Base-by-base conservation (phyloP, 2,113 vertebrate genomes). In the Boulengeromyrus knoepffleri region DNA sequence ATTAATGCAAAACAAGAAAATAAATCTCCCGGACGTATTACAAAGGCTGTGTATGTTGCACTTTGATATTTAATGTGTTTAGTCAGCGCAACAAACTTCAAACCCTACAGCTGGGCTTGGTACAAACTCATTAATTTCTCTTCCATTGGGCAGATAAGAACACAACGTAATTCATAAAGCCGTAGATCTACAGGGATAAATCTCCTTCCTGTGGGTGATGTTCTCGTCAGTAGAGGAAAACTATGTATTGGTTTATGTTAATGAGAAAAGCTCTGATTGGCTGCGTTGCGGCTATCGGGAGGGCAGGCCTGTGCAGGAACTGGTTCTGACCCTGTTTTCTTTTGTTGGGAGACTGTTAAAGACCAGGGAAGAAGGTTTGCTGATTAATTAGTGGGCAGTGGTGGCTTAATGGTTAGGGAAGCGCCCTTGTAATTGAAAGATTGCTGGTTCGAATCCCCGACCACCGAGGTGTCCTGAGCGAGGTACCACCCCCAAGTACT, bases 1-100 rank as follows among this genome's bases (percentile, higher is more conserved):
- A 47, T 47, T 47, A 85, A 87, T 87, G 85, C 85, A 50, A 53
- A 50, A 50, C 15, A 31, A 53, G 85, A 53, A 36, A 52, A 31
- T 50, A 87, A 50, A 87, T 87, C 27, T 87, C 46, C 49, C 49
- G 12, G 12, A 52, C 27, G 19, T 53, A n/a, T 87, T 87, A 87
- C 49, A 87, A 87, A 87, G 49, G 31, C 85, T 47, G 45, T 87
- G 84, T 86, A 52, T 87, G 85, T 52, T 80, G 36, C 74, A 80
- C 74, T 42, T 80, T 42, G 74, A 80, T 87, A 85, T 87, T 87
- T 87, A 52, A 87, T 87, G 49, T 31, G 49, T 87, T 87, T 53
- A 87, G 36, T 62, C 21, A 62, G n/a, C 21, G 39, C 36, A 42
- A 46, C 56, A 88, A 24, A 45, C 36, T 42, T 66, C 19, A 88